Evolutionary conservation across 2,888 invertebrate species (phyloP).

Genomic region (Gymnocheta viridis): DNA sequence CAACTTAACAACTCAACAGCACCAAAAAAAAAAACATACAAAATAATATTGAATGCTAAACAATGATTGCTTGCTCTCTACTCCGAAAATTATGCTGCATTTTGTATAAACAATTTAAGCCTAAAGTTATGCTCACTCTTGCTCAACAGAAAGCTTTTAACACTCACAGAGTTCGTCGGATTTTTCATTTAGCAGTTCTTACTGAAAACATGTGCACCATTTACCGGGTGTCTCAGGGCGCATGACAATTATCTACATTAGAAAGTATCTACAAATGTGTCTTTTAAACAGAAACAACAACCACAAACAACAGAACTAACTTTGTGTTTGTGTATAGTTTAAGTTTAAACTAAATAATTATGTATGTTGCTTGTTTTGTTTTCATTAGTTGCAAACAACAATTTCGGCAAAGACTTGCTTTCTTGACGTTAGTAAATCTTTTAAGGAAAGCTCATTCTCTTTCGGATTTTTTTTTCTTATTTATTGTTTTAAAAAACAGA

Average conservation of each 20-base stretch:
- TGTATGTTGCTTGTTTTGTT: constrained; percentile 7
- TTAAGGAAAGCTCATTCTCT: constrained; percentile 5
- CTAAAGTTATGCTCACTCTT: constrained; percentile 34
- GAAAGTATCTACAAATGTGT: constrained; percentile 65
- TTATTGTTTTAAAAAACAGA: background rate
- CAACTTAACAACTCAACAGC: background rate
- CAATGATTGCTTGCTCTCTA: constrained; percentile 29
- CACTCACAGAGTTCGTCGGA: background rate
- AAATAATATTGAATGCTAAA: background rate
- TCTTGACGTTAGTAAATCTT: background rate
- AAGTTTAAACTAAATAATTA: constrained; percentile 12
- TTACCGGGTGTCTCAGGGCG: constrained; percentile 64
- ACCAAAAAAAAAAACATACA: background rate
- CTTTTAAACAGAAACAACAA: constrained; percentile 31
- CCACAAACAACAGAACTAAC: background rate
- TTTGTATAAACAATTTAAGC: constrained; percentile 41
- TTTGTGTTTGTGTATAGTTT: background rate
- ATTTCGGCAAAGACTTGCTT: constrained; percentile 14
- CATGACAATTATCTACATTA: constrained; percentile 42
- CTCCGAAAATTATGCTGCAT: constrained; percentile 71
- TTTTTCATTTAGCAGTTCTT: background rate
- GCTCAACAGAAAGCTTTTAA: background rate
- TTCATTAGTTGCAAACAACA: constrained; percentile 2
- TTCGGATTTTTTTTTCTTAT: background rate
- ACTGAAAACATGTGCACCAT: constrained; percentile 57